Evolutionary conservation across 2,797 vertebrate genomes (phyloP).

Genomic region (Perodicticus potto): DNA sequence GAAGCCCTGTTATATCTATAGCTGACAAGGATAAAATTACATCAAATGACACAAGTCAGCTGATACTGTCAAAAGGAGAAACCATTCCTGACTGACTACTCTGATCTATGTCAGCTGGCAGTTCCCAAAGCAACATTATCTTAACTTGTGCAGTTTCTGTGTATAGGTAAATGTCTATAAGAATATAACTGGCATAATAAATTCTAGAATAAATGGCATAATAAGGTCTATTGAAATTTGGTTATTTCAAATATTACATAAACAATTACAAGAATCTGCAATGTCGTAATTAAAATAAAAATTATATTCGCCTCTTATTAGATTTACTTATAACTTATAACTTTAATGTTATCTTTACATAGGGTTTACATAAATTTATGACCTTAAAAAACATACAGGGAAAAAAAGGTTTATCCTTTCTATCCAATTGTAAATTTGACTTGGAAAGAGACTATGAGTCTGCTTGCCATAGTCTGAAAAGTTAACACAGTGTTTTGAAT

Average conservation of each 20-base stretch:
- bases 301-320: not conserved
- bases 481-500: not conserved
- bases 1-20: not conserved
- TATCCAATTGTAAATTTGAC: not conserved
- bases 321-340: not conserved
- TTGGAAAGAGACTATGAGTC: not conserved
- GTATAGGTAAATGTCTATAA: not conserved
- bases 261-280: not conserved
- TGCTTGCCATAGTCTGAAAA: not conserved
- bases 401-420: not conserved
- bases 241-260: not conserved
- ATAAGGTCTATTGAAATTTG: not conserved
- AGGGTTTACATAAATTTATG: not conserved
- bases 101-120: not conserved
- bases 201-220: not conserved
- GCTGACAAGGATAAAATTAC: slow-evolving; percentile 42
- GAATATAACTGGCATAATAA: not conserved
- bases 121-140: not conserved
- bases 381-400: not conserved
- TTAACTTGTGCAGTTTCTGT: not conserved
- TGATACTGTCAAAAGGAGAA: not conserved
- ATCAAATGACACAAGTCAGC: not conserved
- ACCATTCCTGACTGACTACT: not conserved
- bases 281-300: slow-evolving; percentile 39
- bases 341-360: not conserved